These are phyloP conservation scores for Apis dorsata DNA, from an alignment of 1,140 invertebrate genomes.

Conservation along the genomic window DNA sequence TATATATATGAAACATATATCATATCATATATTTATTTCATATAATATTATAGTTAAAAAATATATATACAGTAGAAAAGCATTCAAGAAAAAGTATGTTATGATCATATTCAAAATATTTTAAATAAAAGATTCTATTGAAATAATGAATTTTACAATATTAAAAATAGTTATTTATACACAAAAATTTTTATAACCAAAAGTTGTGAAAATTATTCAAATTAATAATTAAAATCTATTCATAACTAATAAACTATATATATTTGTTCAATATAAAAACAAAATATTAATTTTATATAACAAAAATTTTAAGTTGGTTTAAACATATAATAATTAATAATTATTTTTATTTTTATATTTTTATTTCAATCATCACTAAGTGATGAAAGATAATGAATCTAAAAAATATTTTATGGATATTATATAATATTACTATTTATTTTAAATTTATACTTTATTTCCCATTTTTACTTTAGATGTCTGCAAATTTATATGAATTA, in stretches of 20 bases:
- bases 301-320: neutral
- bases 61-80: slow-evolving; percentile 54
- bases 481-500: slow-evolving; percentile 66
- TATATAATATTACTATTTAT: slow-evolving; percentile 3
- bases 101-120: slow-evolving; percentile 50
- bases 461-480: slow-evolving; percentile 84
- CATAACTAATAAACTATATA: neutral
- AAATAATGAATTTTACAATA: slow-evolving; percentile 7
- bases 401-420: slow-evolving; percentile 30
- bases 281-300: neutral
- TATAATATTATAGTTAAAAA: slow-evolving; percentile 30
- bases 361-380: slow-evolving; percentile 33
- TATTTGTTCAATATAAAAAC: neutral
- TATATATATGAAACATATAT: neutral
- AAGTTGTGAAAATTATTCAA: neutral
- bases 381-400: slow-evolving; percentile 48
- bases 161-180: slow-evolving; percentile 20
- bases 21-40: slow-evolving; percentile 6
- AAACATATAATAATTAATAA: neutral
- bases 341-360: neutral
- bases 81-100: slow-evolving; percentile 33
- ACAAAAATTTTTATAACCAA: slow-evolving; percentile 2
- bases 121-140: slow-evolving; percentile 15
- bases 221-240: neutral
- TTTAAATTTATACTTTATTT: slow-evolving; percentile 72